Evolutionary conservation across 2,113 vertebrate species (phyloP), one percentile per base, ranked within the genome.

Genomic region (Melanostigma gelatinosum): DNA sequence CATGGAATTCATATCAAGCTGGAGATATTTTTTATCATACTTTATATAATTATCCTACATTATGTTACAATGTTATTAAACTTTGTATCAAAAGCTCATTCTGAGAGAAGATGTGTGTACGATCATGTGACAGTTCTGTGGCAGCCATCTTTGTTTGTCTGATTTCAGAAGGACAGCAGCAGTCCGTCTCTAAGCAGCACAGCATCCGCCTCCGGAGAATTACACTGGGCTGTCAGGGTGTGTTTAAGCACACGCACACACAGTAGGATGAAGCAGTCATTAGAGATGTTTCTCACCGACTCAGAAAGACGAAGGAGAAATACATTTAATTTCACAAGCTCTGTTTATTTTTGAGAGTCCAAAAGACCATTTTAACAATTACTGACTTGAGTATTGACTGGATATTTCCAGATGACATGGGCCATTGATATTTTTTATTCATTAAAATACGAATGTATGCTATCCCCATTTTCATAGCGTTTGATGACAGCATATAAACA

Each of bases 181-280:
- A 99, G 98, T 85, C 98, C 98, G 0, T 94, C 97, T 78, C 93
- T 98, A 87, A 93, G 93, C 82, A 90, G 90, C 77, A 91, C 95
- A 6, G 91, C 94, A 1, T 87, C 96, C 32, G 83, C 94, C 5
- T 74, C 95, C 57, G 92, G 93, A 2, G 95, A 96, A 12, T 87
- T 93, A 54, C 96, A 96, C 84, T 99, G 98, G 98, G 97, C 97
- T 38, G 98, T 99, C 85, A 96, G 97, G 96, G 98, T 99, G 91
- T 95, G 97, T 83, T 40, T 5, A 42, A 3, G 44, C 24, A 61
- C 50, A 65, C 69, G n/a, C 50, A 46, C 81, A 46, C 70, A 27
- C 65, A 38, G 9, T 34, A 20, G 8, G 60, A 52, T 66, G n/a
- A 58, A 61, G n/a, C n/a, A 36, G 2, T 27, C 13, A 34, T 77